phyloP scores from a whole-genome alignment of 1,140 invertebrate species.

The Drosophila willistoni region DNA sequence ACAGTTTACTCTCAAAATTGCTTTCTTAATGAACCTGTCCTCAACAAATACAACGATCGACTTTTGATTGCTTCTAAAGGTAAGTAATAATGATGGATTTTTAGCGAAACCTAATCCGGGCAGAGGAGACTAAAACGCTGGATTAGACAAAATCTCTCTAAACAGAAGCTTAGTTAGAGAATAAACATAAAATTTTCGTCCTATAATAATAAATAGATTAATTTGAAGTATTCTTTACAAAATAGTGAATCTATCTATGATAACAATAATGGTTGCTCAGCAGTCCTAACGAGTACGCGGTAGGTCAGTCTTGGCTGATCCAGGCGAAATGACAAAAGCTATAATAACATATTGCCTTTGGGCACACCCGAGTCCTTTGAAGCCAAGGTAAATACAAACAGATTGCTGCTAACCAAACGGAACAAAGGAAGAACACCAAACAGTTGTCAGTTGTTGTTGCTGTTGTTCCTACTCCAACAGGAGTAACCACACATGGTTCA shows the following conservation, averaged over 20 bases:
- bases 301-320: conserved; percentile 36
- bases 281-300: conserved; percentile 24
- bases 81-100: not conserved
- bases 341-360: conserved; percentile 45
- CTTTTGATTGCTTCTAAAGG: not conserved
- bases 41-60: not conserved
- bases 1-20: too few species aligned
- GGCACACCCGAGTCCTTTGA: conserved; percentile 42
- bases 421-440: conserved; percentile 32
- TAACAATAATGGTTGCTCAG: conserved; percentile 11
- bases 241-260: conserved; percentile 16
- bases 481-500: conserved; percentile 50
- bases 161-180: conserved; percentile 49
- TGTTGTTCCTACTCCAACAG: conserved; percentile 40
- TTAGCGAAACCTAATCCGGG: not conserved
- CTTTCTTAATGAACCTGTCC: not conserved
- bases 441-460: conserved; percentile 26
- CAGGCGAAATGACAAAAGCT: conserved; percentile 7
- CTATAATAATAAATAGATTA: conserved; percentile 43
- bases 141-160: conserved; percentile 24
- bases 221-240: conserved; percentile 18
- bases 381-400: conserved; percentile 65
- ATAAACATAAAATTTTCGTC: conserved; percentile 16
- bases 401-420: conserved; percentile 48
- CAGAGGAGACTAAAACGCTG: not conserved